phyloP scores from a whole-genome alignment of 1,140 invertebrate genomes.

The Drosophila ambigua region DNA sequence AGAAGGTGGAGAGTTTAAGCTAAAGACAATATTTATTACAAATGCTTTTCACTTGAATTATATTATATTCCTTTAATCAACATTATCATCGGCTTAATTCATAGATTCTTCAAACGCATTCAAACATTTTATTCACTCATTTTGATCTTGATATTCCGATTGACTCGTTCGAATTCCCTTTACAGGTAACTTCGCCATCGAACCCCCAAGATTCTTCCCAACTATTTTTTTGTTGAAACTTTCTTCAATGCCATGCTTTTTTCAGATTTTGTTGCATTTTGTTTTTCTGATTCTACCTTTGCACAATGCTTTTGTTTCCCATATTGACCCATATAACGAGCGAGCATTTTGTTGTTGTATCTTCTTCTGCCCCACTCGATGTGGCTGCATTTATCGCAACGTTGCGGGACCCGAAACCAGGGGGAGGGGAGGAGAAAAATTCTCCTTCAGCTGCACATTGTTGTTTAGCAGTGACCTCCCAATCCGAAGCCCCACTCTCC shows the following conservation, averaged over 20 bases:
- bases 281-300: conserved; percentile 33
- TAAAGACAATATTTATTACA: too few species aligned
- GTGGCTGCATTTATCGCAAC: conserved; percentile 53
- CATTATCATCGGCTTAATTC: too few species aligned
- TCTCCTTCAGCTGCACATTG: conserved; percentile 71
- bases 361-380: conserved; percentile 40
- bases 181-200: neutral
- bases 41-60: too few species aligned
- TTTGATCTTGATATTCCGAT: too few species aligned
- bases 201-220: neutral
- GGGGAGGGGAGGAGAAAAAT: conserved; percentile 31
- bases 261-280: conserved; percentile 33
- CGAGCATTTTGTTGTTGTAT: conserved; percentile 46
- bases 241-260: conserved; percentile 29
- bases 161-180: neutral
- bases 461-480: conserved; percentile 50
- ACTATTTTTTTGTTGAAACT: conserved; percentile 24
- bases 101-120: too few species aligned
- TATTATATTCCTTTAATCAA: too few species aligned
- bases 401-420: too few species aligned
- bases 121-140: too few species aligned
- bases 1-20: too few species aligned
- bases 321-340: conserved; percentile 74
- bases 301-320: conserved; percentile 68
- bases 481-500: neutral